Percentiles rank a stretch among this genome's conserved stretches.
phyloP scores from a whole-genome alignment of 1,140 invertebrate genomes.

The Camponotus pennsylvanicus region DNA sequence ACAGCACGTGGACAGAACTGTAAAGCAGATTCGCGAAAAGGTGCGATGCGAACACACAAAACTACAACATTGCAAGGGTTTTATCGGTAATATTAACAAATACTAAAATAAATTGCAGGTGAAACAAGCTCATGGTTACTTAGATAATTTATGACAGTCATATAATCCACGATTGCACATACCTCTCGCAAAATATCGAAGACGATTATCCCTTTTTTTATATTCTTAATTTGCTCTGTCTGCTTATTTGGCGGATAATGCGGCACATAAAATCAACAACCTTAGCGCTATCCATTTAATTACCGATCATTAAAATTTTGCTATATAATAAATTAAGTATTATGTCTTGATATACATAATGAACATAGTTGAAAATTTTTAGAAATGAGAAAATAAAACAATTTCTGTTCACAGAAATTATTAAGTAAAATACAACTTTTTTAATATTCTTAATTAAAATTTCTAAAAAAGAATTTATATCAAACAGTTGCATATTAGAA shows the following conservation, averaged over 20 bases:
- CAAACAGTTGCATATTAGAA: not conserved
- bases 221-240: not conserved
- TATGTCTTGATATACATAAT: not conserved
- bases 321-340: not conserved
- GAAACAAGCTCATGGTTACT: constrained; percentile 15
- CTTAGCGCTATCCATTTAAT: not conserved
- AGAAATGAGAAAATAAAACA: not conserved
- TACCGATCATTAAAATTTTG: not conserved
- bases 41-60: constrained; percentile 1
- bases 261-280: not conserved
- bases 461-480: not conserved
- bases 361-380: not conserved
- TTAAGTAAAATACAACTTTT: not conserved
- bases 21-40: constrained; percentile 8
- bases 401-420: not conserved
- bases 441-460: not conserved
- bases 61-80: constrained; percentile 5
- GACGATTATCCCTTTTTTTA: not conserved
- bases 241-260: not conserved
- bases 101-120: constrained; percentile 53
- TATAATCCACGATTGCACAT: not conserved
- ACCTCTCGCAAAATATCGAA: not conserved
- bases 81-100: constrained; percentile 54
- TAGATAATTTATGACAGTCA: constrained; percentile 32
- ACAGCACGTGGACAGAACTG: constrained; percentile 1